Base-by-base conservation (phyloP, 2,888 invertebrate species). In the Amphimallon solstitiale region DNA sequence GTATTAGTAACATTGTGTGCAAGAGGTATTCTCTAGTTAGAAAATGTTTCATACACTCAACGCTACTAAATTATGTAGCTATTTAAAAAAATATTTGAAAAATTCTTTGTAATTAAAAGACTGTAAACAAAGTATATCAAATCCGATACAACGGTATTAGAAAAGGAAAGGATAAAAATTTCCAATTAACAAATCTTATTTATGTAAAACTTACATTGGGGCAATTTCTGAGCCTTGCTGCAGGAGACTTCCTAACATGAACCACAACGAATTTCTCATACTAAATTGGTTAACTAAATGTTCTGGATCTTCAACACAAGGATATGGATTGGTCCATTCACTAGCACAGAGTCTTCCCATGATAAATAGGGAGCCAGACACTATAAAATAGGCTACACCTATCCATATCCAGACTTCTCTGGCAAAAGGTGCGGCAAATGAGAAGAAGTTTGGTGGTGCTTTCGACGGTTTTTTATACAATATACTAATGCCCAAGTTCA, bases 401-500 rank as follows among this genome's bases (percentile, higher is more conserved):
- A 91, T 86, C 73, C 87, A 88, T 54, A 88, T 80, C 89, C 89
- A 90, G 1, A 95, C 94, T 75, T 90, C 90, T 21, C 87, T 85
- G 0, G 94, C 93, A 78, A 98, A 92, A 0, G 92, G 91, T 48
- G 88, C 88, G 74, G 92, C 84, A 78, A 92, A 92, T 0, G 90
- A 90, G 78, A 91, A 91, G 56, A 91, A 83, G 72, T 87, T 87
- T 0, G 90, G 90, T 3, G 88, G 86, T 48, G 86, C 85, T 70
- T 87, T 87, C 67, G 83, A 84, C 0, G 91, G 90, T 73, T 88
- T 89, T 75, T 87, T 86, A 81, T 87, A 90, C 45, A 90, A 78
- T 71, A 92, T 91, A 65, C 88, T 87, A 66, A 90, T 89, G 40
- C 87, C 86, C 71, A 98, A 85, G 82, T 93, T 95, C 93, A 98